Evolutionary conservation across 2,797 vertebrate genomes (phyloP).

Genomic region (Phaenicophaeus curvirostris): DNA sequence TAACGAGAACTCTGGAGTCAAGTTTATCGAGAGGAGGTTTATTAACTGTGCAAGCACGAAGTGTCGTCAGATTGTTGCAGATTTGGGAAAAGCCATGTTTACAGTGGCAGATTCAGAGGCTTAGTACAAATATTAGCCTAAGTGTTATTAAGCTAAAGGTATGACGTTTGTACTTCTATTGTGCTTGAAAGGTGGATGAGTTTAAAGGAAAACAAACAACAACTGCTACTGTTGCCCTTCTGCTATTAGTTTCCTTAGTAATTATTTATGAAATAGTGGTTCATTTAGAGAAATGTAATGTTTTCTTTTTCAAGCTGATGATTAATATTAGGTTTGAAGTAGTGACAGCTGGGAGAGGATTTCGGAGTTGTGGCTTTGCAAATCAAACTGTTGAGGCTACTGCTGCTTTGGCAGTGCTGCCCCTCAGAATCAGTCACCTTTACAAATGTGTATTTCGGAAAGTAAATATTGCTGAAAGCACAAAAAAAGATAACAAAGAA

Average conservation of each 20-base stretch:
- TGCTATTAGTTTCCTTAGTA: neutral
- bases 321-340: neutral
- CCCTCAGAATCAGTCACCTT: neutral
- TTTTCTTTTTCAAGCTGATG: neutral
- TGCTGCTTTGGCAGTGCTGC: neutral
- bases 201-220: neutral
- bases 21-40: neutral
- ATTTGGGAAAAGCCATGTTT: neutral
- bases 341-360: neutral
- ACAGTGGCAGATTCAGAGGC: neutral
- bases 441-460: neutral
- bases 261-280: slow-evolving; percentile 10
- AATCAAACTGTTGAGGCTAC: neutral
- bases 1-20: neutral
- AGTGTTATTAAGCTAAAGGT: neutral
- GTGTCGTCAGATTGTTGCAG: neutral
- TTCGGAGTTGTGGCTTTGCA: neutral
- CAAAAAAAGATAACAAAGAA: fast-evolving
- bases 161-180: neutral
- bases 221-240: neutral
- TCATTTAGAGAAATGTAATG: neutral
- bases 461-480: neutral
- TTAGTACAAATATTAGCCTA: slow-evolving; percentile 11
- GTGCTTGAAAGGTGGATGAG: neutral
- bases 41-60: neutral